Conservation (phyloP, 2,888 invertebrate genomes). For the Elysia crispata region DNA sequence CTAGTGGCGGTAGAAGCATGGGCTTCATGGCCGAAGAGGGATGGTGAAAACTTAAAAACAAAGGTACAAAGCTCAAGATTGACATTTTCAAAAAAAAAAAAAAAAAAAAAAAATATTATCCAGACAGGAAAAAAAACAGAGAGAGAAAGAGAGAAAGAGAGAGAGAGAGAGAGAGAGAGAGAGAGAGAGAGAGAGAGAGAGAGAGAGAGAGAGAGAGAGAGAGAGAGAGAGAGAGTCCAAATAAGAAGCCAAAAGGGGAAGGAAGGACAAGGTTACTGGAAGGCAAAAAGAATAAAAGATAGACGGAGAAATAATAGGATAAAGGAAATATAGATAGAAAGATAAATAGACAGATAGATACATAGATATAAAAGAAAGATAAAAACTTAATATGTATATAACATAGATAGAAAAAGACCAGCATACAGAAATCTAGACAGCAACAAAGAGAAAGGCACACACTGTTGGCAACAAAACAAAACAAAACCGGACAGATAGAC, state of each 20-base stretch:
- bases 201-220: not conserved
- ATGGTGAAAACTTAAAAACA: not conserved
- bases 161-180: slow-evolving; percentile 17
- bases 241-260: slow-evolving; percentile 4
- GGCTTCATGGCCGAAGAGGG: not conserved
- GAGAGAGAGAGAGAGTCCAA: too few species aligned
- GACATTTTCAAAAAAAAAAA: slow-evolving; percentile 14
- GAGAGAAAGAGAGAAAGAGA: not conserved
- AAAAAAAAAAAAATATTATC: not conserved
- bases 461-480: not conserved
- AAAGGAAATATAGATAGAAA: not conserved
- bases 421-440: not conserved
- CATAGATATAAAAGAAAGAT: too few species aligned
- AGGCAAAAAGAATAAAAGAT: not conserved
- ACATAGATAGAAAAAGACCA: not conserved
- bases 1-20: not conserved
- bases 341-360: too few species aligned
- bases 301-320: not conserved
- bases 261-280: not conserved
- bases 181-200: not conserved
- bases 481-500: slow-evolving; percentile 30
- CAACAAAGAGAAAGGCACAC: slow-evolving; percentile 20
- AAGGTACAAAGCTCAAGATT: not conserved
- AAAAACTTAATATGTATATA: too few species aligned
- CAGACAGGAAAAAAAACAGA: not conserved